Evolutionary conservation across 2,113 vertebrate species (phyloP).

Genomic region (Mesembrinibis cayennensis): DNA sequence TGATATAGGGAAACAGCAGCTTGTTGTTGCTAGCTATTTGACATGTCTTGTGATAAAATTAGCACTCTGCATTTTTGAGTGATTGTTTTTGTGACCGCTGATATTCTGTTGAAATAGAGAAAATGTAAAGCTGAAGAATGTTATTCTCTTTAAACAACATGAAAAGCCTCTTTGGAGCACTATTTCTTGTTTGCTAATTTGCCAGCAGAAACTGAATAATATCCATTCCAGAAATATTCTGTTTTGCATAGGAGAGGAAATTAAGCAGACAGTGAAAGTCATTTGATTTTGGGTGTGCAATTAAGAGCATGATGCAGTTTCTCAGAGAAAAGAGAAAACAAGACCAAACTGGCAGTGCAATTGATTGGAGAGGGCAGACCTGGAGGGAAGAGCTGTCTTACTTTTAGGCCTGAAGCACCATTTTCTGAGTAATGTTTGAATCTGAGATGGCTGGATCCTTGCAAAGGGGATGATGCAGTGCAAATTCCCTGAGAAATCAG

Average conservation of each 20-base stretch:
- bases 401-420: background rate
- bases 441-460: background rate
- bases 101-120: background rate
- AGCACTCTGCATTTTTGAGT: background rate
- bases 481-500: background rate
- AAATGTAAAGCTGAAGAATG: background rate
- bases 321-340: background rate
- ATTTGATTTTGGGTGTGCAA: background rate
- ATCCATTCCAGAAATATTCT: background rate
- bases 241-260: background rate
- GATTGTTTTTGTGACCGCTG: background rate
- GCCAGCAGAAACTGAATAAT: background rate
- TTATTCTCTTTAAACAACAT: background rate
- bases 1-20: background rate
- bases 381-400: background rate
- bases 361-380: background rate
- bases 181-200: background rate
- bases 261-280: background rate
- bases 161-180: background rate
- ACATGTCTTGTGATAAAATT: background rate
- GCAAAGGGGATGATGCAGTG: background rate
- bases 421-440: background rate
- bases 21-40: background rate
- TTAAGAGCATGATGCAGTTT: background rate
- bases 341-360: background rate